These are phyloP conservation scores for Anoplophora glabripennis DNA, from an alignment of 1,140 invertebrate species.

Conservation along the genomic window DNA sequence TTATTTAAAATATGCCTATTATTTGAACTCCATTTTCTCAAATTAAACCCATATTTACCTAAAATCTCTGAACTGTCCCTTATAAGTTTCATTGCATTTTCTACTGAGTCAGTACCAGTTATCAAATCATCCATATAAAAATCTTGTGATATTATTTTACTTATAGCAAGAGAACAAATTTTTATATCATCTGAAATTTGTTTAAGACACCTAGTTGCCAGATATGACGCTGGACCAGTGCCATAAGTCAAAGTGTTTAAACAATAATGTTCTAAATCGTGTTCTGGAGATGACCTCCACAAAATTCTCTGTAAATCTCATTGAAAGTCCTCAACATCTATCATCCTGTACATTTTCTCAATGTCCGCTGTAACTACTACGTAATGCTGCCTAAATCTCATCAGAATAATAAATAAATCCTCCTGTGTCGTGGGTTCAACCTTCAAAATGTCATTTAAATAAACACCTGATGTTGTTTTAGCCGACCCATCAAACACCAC, in stretches of 20 bases:
- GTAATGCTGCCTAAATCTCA: constrained; percentile 33
- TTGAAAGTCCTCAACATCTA: constrained; percentile 35
- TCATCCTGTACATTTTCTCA: constrained; percentile 47
- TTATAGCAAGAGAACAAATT: constrained; percentile 5
- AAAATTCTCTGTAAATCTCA: constrained; percentile 43
- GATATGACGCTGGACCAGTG: constrained; percentile 31
- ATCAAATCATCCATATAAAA: too few species aligned
- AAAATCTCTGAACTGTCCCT: neutral
- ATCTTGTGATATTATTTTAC: constrained; percentile 17
- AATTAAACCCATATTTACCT: neutral
- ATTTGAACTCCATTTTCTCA: constrained; percentile 8
- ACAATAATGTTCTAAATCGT: constrained; percentile 34
- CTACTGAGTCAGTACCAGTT: neutral
- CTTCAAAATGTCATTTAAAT: too few species aligned
- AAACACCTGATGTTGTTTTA: too few species aligned
- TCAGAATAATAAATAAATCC: constrained; percentile 33
- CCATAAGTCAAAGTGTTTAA: constrained; percentile 47
- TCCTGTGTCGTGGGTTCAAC: constrained; percentile 39
- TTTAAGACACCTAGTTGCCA: constrained; percentile 30
- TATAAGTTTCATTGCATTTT: neutral
- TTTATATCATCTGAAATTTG: constrained; percentile 24
- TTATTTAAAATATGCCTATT: neutral
- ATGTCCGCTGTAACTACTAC: constrained; percentile 44
- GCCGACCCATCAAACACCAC: too few species aligned
- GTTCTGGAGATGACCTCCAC: constrained; percentile 34